Conservation (phyloP, 2,888 invertebrate species). For the Lottia gigantea region DNA sequence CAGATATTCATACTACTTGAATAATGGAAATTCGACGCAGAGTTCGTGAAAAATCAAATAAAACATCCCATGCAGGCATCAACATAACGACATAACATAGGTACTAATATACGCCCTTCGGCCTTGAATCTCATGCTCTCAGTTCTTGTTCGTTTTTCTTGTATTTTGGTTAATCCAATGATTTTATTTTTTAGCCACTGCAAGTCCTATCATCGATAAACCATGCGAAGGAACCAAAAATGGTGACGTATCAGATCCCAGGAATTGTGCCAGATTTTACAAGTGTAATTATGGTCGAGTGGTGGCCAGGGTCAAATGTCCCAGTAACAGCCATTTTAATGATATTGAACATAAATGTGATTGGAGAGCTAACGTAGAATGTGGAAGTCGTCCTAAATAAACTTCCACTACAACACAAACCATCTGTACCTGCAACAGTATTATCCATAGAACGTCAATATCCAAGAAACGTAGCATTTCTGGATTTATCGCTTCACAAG, state of each 20-base stretch:
- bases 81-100: too few relatives aligned
- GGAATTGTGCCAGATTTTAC: conserved; percentile 41
- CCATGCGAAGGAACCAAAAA: conserved; percentile 40
- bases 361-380: conserved; percentile 39
- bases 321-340: conserved; percentile 38
- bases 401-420: too few relatives aligned
- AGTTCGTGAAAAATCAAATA: background rate
- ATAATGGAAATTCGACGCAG: background rate
- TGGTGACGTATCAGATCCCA: conserved; percentile 40
- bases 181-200: conserved; percentile 31
- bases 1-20: too few relatives aligned
- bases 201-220: conserved; percentile 42
- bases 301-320: conserved; percentile 43
- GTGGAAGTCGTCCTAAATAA: conserved; percentile 28
- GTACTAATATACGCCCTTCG: too few relatives aligned
- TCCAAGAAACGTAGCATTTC: too few relatives aligned
- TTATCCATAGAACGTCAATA: too few relatives aligned
- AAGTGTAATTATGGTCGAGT: conserved; percentile 47
- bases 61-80: background rate
- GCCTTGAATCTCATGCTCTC: background rate
- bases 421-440: too few relatives aligned
- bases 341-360: conserved; percentile 37
- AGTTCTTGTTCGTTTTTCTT: background rate
- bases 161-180: too few relatives aligned
- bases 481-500: too few relatives aligned